These are phyloP conservation scores for Hirundichthys speculiger DNA, from an alignment of 2,113 vertebrate genomes.

Conservation along the genomic window DNA sequence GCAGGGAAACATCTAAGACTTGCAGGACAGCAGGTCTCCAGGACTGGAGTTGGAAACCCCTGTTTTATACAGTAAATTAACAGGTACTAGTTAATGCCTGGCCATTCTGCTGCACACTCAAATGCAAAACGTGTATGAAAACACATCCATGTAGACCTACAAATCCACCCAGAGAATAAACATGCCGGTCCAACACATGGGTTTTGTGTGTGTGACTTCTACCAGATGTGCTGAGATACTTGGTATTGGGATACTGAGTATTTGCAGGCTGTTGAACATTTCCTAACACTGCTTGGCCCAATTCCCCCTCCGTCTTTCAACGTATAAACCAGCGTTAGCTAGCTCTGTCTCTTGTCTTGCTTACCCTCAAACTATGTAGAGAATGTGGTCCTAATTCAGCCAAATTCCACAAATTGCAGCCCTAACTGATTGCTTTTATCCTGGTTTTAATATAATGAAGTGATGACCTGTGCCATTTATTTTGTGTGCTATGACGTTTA, in stretches of 20 bases:
- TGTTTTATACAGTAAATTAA: too few relatives aligned
- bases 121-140: constrained; percentile 32
- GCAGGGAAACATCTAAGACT: too few relatives aligned
- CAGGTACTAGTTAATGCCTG: background rate
- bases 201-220: constrained; percentile 47
- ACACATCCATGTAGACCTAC: constrained; percentile 26
- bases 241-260: too few relatives aligned
- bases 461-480: too few relatives aligned
- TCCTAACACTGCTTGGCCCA: constrained; percentile 42
- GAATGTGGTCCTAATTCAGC: too few relatives aligned
- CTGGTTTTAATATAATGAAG: too few relatives aligned
- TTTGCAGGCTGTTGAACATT: constrained; percentile 67
- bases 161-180: constrained; percentile 23
- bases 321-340: constrained; percentile 41
- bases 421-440: constrained; percentile 24
- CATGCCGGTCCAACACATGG: constrained; percentile 26
- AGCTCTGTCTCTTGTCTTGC: constrained; percentile 15
- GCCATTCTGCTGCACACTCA: background rate
- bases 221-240: constrained; percentile 64
- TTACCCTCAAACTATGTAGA: constrained; percentile 15
- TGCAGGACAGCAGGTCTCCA: too few relatives aligned
- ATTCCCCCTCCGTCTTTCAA: constrained; percentile 8
- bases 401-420: constrained; percentile 63
- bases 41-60: too few relatives aligned
- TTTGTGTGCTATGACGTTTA: background rate